Conservation (phyloP, 2,113 vertebrate species). For the Scolopax mira region DNA sequence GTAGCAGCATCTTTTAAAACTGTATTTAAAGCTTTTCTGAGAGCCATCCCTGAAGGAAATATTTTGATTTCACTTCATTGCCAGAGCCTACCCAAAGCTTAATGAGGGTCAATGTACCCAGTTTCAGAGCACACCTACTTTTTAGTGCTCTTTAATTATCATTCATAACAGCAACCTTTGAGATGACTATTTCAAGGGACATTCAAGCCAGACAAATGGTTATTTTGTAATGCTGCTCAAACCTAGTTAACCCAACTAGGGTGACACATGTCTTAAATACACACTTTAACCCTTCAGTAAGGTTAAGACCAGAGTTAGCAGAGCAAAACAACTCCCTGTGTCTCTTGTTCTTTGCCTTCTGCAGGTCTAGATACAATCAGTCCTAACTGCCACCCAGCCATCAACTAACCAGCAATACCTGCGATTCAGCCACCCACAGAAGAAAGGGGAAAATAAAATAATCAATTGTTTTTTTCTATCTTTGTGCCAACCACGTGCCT, state of each 20-base stretch:
- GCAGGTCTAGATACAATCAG: not conserved
- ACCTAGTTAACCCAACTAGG: not conserved
- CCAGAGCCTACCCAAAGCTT: not conserved
- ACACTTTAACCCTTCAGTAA: not conserved
- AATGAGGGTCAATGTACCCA: not conserved
- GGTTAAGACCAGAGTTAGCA: not conserved
- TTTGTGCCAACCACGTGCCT: not conserved
- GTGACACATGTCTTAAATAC: not conserved
- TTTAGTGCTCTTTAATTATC: not conserved
- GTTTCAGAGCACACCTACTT: not conserved
- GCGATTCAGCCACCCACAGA: not conserved
- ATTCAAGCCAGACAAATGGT: not conserved
- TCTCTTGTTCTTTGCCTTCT: not conserved
- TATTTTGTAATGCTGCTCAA: not conserved
- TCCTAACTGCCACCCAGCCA: not conserved
- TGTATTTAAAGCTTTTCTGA: not conserved
- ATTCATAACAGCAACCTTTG: not conserved
- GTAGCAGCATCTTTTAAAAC: not conserved
- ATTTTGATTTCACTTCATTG: not conserved
- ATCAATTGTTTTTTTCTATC: not conserved
- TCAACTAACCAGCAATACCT: not conserved
- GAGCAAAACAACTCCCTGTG: not conserved
- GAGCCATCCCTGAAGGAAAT: not conserved
- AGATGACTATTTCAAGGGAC: not conserved
- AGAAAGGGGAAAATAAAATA: not conserved